phyloP scores from a whole-genome alignment of 2,113 vertebrate genomes.

The Polypterus senegalus region DNA sequence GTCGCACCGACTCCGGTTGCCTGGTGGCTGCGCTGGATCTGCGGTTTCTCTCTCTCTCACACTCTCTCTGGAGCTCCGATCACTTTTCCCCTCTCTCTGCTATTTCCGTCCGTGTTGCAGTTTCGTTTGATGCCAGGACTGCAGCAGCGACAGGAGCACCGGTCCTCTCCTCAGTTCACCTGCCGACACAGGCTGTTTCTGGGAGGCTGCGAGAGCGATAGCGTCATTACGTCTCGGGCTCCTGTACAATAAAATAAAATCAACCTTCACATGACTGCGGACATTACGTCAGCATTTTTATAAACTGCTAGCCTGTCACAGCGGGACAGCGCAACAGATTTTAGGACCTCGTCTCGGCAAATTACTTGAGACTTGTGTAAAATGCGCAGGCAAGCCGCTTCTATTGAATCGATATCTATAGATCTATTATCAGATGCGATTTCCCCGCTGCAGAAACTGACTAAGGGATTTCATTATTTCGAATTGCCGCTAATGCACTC shows the following conservation, averaged over 20 bases:
- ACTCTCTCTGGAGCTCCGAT: constrained; percentile 6
- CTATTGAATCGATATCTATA: no score
- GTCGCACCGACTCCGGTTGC: not conserved
- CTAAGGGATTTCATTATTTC: no score
- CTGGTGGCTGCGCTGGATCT: not conserved
- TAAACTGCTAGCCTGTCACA: not conserved
- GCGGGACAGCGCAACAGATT: no score
- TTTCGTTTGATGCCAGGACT: constrained; percentile 12
- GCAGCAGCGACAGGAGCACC: constrained; percentile 26
- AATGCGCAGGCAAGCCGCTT: no score
- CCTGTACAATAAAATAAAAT: constrained; percentile 7
- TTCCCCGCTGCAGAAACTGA: no score
- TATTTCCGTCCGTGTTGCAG: constrained; percentile 6
- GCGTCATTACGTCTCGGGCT: not conserved
- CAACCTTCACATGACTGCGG: constrained; percentile 20
- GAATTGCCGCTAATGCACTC: no score
- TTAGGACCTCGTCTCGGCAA: no score
- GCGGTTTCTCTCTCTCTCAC: not conserved
- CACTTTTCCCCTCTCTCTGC: constrained; percentile 7
- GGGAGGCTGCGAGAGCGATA: constrained; percentile 2
- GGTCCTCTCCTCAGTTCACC: constrained; percentile 23
- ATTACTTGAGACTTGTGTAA: no score
- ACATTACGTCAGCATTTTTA: constrained; percentile 19
- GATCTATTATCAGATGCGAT: no score
- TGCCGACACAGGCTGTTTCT: constrained; percentile 7